Base-by-base conservation (phyloP, 2,113 vertebrate species). In the Leucopsar rothschildi region DNA sequence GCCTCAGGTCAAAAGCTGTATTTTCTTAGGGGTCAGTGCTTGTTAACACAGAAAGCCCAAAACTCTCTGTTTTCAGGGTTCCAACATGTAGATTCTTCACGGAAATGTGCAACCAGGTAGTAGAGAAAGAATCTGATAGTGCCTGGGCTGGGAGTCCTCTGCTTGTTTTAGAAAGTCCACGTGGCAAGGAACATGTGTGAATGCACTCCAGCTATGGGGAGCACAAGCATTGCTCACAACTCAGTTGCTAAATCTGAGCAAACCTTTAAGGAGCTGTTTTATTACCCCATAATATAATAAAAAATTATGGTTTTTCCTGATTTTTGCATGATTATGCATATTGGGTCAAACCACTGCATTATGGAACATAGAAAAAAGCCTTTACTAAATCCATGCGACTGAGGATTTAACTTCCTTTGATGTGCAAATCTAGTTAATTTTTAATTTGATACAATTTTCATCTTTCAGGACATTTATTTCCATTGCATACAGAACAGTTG, bases 241-340 rank as follows among this genome's bases (percentile, higher is more conserved):
- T 70, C 16, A 9, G 15, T 22, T 66, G 35, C 47, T 77, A 53
- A 82, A 56, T 61, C n/a, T 44, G 37, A 81, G 47, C 17, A 52
- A 82, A 19, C 15, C 24, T 63, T 4, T 66, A 55, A 81, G 50
- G 10, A 65, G 21, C 6, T 69, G 21, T 16, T 66, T 86, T 79
- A 31, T 78, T 42, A 53, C 49, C 44, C n/a, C 20, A 6, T 50
- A 52, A 68, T 23, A 68, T 27, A 18, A 59, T 44, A 52, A 33
- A 63, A 42, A 77, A 21, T 0, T 6, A 22, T 5, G 0, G 0
- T 5, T 60, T 68, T 78, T 33, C 33, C 19, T 45, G 15, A 0
- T 33, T 78, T 69, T 52, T 33, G 18, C 15, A 20, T 60, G 4
- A 15, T 60, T 53, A 28, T 15, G 11, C 14, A n/a, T 52, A 19